These are phyloP conservation scores for Ascidia mentula DNA, from an alignment of 23 tunicate species.

Conservation along the genomic window DNA sequence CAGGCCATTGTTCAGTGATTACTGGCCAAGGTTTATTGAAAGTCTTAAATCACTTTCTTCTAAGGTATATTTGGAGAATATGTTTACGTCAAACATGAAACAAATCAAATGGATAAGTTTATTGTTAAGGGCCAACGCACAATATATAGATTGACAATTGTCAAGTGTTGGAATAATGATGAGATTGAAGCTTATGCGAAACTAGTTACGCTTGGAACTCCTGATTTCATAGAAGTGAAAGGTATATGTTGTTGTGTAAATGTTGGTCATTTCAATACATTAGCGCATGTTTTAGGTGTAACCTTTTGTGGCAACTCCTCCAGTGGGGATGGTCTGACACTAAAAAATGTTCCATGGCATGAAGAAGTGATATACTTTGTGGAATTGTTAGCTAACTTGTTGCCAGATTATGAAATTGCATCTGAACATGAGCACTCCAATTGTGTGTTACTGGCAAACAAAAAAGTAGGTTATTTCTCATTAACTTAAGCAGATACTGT, in stretches of 20 bases:
- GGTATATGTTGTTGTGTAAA: conserved; percentile 12
- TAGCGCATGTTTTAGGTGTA: conserved; percentile 46
- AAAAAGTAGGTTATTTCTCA: too few species aligned
- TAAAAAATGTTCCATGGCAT: conserved; percentile 99
- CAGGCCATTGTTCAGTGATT: conserved; percentile 91
- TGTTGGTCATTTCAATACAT: not conserved
- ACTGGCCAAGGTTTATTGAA: conserved; percentile 93
- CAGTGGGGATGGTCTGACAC: conserved; percentile 71
- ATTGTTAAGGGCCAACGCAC: conserved; percentile 84
- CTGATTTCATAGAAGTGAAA: conserved; percentile 96
- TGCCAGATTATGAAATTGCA: conserved; percentile 80
- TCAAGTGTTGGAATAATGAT: conserved; percentile 89
- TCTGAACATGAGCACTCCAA: conserved; percentile 99
- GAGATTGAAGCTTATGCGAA: conserved; percentile 87
- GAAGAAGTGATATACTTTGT: conserved; percentile 92
- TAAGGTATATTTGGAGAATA: conserved; percentile 26
- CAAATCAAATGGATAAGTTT: not conserved
- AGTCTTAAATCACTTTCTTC: conserved; percentile 80
- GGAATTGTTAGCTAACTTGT: conserved; percentile 26
- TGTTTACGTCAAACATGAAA: too few species aligned
- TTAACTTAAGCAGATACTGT: too few species aligned
- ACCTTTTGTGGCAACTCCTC: conserved; percentile 96
- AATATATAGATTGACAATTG: conserved; percentile 89
- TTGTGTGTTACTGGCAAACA: conserved; percentile 88
- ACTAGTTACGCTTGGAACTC: conserved; percentile 74